Percentiles rank a stretch among this genome's conserved stretches.
Evolutionary conservation across 2,113 vertebrate genomes (phyloP).

Genomic region (Bombycilla garrulus): DNA sequence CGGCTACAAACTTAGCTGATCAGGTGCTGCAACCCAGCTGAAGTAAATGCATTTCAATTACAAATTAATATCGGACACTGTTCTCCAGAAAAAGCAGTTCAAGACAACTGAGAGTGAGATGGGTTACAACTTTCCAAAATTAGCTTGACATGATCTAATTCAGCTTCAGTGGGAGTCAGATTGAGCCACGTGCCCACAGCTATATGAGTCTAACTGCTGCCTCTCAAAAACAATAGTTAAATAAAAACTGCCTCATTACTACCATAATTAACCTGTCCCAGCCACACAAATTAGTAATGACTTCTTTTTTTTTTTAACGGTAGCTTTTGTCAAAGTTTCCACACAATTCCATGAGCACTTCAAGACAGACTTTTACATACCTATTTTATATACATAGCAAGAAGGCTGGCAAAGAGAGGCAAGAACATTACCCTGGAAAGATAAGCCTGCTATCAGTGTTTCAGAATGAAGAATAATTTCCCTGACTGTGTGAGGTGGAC

Average conservation of each 20-base stretch:
- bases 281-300: neutral
- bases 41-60: neutral
- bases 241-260: neutral
- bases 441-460: neutral
- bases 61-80: neutral
- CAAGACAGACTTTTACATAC: neutral
- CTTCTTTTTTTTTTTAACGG: neutral
- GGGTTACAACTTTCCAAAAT: neutral
- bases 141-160: constrained; percentile 12
- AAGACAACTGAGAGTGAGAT: neutral
- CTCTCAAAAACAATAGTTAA: neutral
- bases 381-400: neutral
- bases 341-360: neutral
- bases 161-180: neutral
- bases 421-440: neutral
- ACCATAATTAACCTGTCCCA: neutral
- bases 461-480: neutral
- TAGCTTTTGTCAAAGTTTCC: neutral
- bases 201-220: neutral
- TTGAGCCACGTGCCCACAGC: neutral
- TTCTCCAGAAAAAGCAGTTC: neutral
- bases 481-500: neutral
- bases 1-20: neutral
- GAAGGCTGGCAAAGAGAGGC: neutral
- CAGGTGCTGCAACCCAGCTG: neutral